Evolutionary conservation across 2,113 vertebrate genomes (phyloP).

Genomic region (Macquaria australasica): DNA sequence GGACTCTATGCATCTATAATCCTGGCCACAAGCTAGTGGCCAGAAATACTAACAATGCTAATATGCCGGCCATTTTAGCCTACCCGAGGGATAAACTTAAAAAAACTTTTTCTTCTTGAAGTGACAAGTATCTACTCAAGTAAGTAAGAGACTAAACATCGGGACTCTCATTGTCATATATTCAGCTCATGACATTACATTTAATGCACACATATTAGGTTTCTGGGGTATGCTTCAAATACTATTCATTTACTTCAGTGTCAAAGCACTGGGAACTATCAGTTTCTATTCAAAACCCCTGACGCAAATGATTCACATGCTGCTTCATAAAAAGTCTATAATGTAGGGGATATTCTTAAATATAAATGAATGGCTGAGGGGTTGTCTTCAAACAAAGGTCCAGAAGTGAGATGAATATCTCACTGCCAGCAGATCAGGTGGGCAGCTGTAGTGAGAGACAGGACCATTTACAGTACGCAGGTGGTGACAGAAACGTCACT

Average conservation of each 20-base stretch:
- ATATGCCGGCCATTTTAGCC: neutral
- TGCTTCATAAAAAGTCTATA: neutral
- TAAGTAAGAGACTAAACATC: neutral
- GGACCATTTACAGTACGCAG: slow-evolving; percentile 26
- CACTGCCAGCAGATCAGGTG: slow-evolving; percentile 21
- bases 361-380: neutral
- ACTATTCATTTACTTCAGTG: neutral
- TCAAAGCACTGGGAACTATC: neutral
- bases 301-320: neutral
- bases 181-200: neutral
- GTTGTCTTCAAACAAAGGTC: neutral
- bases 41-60: neutral
- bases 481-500: slow-evolving; percentile 49
- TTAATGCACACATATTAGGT: neutral
- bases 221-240: neutral
- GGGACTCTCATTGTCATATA: neutral
- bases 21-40: neutral
- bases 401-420: slow-evolving; percentile 20
- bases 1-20: neutral
- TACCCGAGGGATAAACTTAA: neutral
- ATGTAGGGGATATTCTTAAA: neutral
- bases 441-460: slow-evolving; percentile 39
- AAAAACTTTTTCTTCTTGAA: neutral
- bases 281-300: neutral
- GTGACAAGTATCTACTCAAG: neutral